Evolutionary conservation across 1,140 invertebrate species (phyloP).

Genomic region (Epicauta chinensis): DNA sequence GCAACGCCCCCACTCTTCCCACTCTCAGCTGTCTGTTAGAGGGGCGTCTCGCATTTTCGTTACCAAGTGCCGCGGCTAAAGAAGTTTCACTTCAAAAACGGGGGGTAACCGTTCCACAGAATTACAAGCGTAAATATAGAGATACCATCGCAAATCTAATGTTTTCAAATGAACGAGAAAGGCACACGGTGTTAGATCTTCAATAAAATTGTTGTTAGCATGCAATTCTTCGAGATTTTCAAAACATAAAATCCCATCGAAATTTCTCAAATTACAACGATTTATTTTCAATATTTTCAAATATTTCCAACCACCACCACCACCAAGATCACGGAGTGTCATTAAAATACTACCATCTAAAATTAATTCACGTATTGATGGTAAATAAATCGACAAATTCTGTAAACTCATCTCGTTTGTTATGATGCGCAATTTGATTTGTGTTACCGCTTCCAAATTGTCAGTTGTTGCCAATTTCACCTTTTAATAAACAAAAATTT

Average conservation of each 20-base stretch:
- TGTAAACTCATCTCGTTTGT: conserved; percentile 54
- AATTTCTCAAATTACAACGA: conserved; percentile 53
- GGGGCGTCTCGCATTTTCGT: too few relatives aligned
- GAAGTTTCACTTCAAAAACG: too few relatives aligned
- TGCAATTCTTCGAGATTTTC: conserved; percentile 54
- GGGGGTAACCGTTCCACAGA: too few relatives aligned
- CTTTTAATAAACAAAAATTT: conserved; percentile 36
- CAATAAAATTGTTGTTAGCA: conserved; percentile 55
- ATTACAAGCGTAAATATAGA: too few relatives aligned
- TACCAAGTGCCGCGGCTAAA: too few relatives aligned
- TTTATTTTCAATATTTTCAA: conserved; percentile 55
- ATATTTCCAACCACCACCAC: conserved; percentile 53
- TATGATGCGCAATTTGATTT: conserved; percentile 55
- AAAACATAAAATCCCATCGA: conserved; percentile 54
- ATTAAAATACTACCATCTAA: conserved; percentile 58
- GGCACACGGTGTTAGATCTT: conserved; percentile 51
- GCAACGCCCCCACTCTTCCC: too few relatives aligned
- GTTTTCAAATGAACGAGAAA: conserved; percentile 48
- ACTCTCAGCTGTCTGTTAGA: too few relatives aligned
- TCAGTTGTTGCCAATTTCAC: conserved; percentile 48
- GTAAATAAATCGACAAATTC: conserved; percentile 52
- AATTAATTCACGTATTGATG: conserved; percentile 50
- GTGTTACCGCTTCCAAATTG: conserved; percentile 50
- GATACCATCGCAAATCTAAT: conserved; percentile 48
- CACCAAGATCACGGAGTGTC: conserved; percentile 60